phyloP scores from a whole-genome alignment of 2,888 invertebrate species.

The Parnassius glacialis region DNA sequence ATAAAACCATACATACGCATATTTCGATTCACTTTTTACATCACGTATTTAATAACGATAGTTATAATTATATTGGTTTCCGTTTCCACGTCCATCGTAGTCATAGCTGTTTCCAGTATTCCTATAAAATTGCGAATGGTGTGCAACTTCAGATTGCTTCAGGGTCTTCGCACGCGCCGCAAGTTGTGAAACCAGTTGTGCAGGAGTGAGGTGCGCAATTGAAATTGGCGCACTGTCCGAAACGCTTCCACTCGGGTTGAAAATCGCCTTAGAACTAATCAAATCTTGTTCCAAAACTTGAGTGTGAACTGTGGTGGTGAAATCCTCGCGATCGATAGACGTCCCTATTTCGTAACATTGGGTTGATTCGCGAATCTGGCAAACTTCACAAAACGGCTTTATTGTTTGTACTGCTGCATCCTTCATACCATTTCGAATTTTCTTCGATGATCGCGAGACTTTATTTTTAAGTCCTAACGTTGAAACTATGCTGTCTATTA shows the following conservation, averaged over 20 bases:
- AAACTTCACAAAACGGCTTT: conserved; percentile 63
- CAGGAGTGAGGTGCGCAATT: conserved; percentile 71
- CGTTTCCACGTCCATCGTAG: conserved; percentile 36
- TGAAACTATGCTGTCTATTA: conserved; percentile 61
- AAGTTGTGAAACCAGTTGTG: conserved; percentile 70
- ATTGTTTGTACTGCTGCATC: conserved; percentile 67
- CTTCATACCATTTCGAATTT: conserved; percentile 48
- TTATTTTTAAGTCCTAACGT: conserved; percentile 57
- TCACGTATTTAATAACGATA: conserved; percentile 46
- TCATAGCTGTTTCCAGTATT: conserved; percentile 41
- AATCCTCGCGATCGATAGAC: conserved; percentile 50
- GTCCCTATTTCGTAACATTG: conserved; percentile 45
- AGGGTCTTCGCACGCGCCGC: conserved; percentile 72
- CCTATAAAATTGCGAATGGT: conserved; percentile 35
- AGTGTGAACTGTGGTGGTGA: conserved; percentile 59
- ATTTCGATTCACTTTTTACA: background rate
- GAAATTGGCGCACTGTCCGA: conserved; percentile 61
- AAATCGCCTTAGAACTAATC: conserved; percentile 62
- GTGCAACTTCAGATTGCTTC: conserved; percentile 50
- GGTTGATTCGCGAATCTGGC: conserved; percentile 62
- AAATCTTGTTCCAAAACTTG: conserved; percentile 72
- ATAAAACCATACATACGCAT: background rate
- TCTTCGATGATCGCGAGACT: conserved; percentile 56
- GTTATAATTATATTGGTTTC: conserved; percentile 25
- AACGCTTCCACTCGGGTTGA: conserved; percentile 61